These are phyloP conservation scores for Clupea harengus DNA, from an alignment of 2,113 vertebrate species.

Conservation along the genomic window DNA sequence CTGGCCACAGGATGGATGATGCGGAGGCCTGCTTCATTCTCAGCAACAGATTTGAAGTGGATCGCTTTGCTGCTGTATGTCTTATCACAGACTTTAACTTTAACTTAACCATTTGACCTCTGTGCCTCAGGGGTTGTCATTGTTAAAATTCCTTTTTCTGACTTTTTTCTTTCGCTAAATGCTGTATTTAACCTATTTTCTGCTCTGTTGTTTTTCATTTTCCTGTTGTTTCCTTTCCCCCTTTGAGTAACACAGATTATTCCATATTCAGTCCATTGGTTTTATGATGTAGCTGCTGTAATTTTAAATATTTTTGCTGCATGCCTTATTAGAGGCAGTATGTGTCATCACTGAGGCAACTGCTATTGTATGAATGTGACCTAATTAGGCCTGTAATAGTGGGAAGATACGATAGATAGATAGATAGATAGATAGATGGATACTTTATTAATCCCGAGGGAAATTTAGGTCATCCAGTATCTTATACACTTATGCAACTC, in stretches of 20 bases:
- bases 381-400: not conserved
- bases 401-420: too few species aligned
- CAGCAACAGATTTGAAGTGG: slow-evolving; percentile 82
- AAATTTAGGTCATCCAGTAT: too few species aligned
- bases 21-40: slow-evolving; percentile 84
- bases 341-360: not conserved
- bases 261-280: not conserved
- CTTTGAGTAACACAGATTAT: not conserved
- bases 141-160: not conserved
- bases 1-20: slow-evolving; percentile 77
- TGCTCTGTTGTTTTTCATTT: not conserved
- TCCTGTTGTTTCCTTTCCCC: not conserved
- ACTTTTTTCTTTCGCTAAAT: not conserved
- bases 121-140: not conserved
- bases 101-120: not conserved
- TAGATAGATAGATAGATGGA: too few species aligned
- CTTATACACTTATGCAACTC: too few species aligned
- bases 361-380: not conserved
- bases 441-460: too few species aligned
- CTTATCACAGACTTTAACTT: not conserved
- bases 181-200: not conserved
- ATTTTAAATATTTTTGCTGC: not conserved
- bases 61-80: slow-evolving; percentile 81
- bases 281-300: not conserved
- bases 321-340: not conserved